Evolutionary conservation across 1,140 invertebrate species (phyloP).

Genomic region (Megalonaias nervosa): DNA sequence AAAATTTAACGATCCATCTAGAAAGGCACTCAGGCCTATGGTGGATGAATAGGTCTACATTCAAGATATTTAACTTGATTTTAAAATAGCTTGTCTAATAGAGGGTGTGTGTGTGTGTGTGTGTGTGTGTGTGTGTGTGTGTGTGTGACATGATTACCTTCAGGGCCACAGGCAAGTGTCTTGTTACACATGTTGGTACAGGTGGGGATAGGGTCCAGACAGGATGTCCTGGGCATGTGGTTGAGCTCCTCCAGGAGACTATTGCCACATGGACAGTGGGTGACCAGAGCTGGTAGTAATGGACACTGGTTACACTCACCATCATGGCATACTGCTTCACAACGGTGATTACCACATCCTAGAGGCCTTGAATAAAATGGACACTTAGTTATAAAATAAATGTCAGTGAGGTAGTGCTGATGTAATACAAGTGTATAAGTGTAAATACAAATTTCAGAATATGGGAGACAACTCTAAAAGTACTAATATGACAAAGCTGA

Average conservation of each 20-base stretch:
- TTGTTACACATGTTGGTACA: slow-evolving; percentile 88
- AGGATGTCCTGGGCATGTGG: slow-evolving; percentile 74
- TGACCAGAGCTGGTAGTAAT: slow-evolving; percentile 73
- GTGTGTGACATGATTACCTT: slow-evolving; percentile 70
- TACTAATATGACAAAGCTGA: not conserved
- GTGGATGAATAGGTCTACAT: no score
- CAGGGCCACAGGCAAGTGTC: slow-evolving; percentile 84
- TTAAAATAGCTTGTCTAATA: no score
- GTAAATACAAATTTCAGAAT: not conserved
- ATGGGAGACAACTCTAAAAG: not conserved
- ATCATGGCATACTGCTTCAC: slow-evolving; percentile 65
- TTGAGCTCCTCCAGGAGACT: slow-evolving; percentile 72
- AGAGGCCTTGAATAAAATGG: slow-evolving; percentile 49
- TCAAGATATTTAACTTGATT: no score
- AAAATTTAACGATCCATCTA: no score
- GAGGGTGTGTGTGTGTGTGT: no score
- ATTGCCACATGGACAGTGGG: slow-evolving; percentile 89
- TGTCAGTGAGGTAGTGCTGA: not conserved
- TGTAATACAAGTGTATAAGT: not conserved
- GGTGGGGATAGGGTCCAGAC: slow-evolving; percentile 88
- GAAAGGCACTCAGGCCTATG: no score
- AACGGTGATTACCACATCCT: slow-evolving; percentile 69
- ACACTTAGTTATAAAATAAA: slow-evolving; percentile 8
- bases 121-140: no score
- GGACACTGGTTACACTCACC: slow-evolving; percentile 62